These are phyloP conservation scores for Galerucella nymphaeae DNA, from an alignment of 2,888 invertebrate species.

Conservation along the genomic window DNA sequence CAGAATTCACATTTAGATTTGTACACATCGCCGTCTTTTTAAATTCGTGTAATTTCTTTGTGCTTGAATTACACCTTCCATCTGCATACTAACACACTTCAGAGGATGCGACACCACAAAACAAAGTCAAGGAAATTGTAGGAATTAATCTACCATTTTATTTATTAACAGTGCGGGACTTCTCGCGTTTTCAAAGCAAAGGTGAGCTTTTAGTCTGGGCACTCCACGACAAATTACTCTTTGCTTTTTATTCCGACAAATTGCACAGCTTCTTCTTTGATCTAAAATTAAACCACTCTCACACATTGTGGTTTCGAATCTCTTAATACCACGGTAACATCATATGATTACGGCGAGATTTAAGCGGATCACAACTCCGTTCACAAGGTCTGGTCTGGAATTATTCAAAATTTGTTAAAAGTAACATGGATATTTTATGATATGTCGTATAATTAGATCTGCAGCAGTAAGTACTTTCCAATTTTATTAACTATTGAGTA, in stretches of 20 bases:
- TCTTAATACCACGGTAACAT: slow-evolving; percentile 5
- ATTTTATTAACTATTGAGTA: too few species aligned
- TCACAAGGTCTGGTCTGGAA: background rate
- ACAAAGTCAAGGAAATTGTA: slow-evolving; percentile 50
- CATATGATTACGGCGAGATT: background rate
- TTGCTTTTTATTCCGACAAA: slow-evolving; percentile 35
- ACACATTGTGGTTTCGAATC: slow-evolving; percentile 19
- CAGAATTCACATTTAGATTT: background rate
- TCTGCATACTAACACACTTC: slow-evolving; percentile 27
- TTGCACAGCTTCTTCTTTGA: slow-evolving; percentile 34
- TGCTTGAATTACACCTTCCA: slow-evolving; percentile 14
- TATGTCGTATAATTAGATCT: too few species aligned
- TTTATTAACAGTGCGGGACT: slow-evolving; percentile 38
- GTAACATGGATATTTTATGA: too few species aligned
- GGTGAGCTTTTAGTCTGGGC: slow-evolving; percentile 37
- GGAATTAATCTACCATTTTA: slow-evolving; percentile 48
- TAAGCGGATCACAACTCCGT: background rate
- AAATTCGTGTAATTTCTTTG: slow-evolving; percentile 7
- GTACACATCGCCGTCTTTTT: background rate
- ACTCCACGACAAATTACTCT: slow-evolving; percentile 40
- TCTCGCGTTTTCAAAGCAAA: slow-evolving; percentile 26
- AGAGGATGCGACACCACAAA: slow-evolving; percentile 41
- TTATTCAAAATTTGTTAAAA: background rate
- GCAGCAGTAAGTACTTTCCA: too few species aligned
- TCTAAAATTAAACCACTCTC: slow-evolving; percentile 30